Conservation (phyloP, 2,888 invertebrate species). For the Stenichneumon culpator region DNA sequence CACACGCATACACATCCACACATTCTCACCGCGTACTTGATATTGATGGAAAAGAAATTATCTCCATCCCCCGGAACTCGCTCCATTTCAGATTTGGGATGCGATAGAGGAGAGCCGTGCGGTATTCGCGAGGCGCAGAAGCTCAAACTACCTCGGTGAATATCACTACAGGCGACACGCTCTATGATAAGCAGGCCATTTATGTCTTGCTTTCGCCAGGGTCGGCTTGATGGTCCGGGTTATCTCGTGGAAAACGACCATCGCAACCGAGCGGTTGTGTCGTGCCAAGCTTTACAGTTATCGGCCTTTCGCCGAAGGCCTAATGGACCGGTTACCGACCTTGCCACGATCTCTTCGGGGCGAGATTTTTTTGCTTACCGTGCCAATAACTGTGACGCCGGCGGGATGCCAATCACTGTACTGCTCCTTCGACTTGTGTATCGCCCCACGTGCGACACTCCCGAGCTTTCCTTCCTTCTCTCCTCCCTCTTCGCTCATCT, state of each 20-base stretch:
- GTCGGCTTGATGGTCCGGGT: constrained; percentile 28
- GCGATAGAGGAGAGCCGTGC: constrained; percentile 26
- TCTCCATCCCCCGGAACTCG: constrained; percentile 6
- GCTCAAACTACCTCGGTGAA: background rate
- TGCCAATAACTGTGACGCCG: background rate
- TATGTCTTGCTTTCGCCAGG: constrained; percentile 18
- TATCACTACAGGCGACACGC: background rate
- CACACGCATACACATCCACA: background rate
- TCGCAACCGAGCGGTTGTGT: background rate
- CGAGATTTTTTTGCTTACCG: background rate
- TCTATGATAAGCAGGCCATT: constrained; percentile 15
- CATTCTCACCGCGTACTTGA: background rate
- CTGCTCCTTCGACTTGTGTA: background rate
- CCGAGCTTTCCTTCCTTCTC: constrained; percentile 19
- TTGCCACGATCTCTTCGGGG: background rate
- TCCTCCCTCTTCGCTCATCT: constrained; percentile 40
- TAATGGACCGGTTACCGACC: background rate
- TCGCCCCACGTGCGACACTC: background rate
- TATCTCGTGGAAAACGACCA: constrained; percentile 77
- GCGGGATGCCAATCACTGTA: background rate
- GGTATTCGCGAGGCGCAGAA: background rate
- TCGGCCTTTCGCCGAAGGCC: constrained; percentile 20
- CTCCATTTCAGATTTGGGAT: constrained; percentile 38
- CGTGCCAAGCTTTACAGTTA: constrained; percentile 19
- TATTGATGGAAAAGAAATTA: constrained; percentile 34